Evolutionary conservation across 1,140 invertebrate species (phyloP), one percentile per base, ranked within the genome.

Genomic region (Ericerus pela): DNA sequence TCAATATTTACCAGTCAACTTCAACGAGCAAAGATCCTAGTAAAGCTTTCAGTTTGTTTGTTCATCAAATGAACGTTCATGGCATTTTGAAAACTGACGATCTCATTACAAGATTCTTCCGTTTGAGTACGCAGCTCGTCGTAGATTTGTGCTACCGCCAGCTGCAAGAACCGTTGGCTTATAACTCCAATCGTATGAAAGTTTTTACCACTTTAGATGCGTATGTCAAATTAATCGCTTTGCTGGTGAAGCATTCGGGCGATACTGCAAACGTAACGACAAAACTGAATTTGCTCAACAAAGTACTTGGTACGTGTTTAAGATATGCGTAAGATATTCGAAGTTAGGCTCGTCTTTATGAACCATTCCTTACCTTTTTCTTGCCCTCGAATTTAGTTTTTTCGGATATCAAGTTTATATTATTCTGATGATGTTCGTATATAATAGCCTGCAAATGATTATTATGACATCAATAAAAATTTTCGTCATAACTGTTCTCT

Each of bases 41-140:
- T 1, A 94, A 95, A 65, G 88, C 93, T n/a, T 96, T 98, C 66
- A 81, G 85, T 30, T 72, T 87, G 51, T 96, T 97, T 71, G 90
- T 97, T 0, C 87, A 93, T 64, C 74, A 80, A 68, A 94, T 99
- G 91, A 96, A 96, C 65, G 78, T 88, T 56, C 90, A 96, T 62
- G 95, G 95, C 2, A 93, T 99, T 47, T 71, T 98, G 12, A 96
- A 97, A 68, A 95, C 91, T 0, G 96, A 99, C 65, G 95, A 99
- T 67, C 76, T 95, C 57, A 96, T 99, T 53, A 94, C 92, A 0
- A 71, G 94, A 58, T 99, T 99, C 72, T 98, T 99, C 75, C 81
- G 95, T 26, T 79, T 96, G 18, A 94, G 90, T 51, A 95, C 92
- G 0, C 92, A 97, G 67, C 85, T 97, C 76, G 97, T 95, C 69